Evolutionary conservation across 2,888 invertebrate species (phyloP).

Genomic region (Gortyna flavago): DNA sequence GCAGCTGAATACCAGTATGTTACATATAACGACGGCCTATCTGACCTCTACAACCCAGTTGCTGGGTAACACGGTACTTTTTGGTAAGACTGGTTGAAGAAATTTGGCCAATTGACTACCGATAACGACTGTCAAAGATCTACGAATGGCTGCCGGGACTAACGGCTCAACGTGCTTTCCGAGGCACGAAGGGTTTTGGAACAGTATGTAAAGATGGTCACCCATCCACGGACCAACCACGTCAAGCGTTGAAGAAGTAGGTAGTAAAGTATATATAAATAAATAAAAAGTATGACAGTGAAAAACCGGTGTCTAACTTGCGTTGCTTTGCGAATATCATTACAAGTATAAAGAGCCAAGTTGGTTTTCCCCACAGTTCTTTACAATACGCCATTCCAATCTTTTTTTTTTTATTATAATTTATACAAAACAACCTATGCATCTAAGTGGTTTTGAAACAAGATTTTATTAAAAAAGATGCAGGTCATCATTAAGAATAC

Average conservation of each 20-base stretch:
- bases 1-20: background rate
- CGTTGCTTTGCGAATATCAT: background rate
- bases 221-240: no score
- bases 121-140: background rate
- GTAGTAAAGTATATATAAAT: background rate
- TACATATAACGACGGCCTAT: background rate
- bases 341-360: background rate
- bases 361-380: constrained; percentile 15
- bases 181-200: no score
- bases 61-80: background rate
- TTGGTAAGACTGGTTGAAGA: no score
- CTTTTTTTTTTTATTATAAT: constrained; percentile 7
- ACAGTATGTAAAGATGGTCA: no score
- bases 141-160: no score
- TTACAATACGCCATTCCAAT: background rate
- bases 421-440: constrained; percentile 11
- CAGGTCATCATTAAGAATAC: background rate
- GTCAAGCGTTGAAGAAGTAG: no score
- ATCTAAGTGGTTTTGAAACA: background rate
- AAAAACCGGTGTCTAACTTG: background rate
- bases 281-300: background rate
- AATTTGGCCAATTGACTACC: background rate
- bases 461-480: background rate
- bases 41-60: background rate
- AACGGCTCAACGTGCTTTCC: no score